Conservation (phyloP, 2,888 invertebrate species). For the Sphinx pinastri region DNA sequence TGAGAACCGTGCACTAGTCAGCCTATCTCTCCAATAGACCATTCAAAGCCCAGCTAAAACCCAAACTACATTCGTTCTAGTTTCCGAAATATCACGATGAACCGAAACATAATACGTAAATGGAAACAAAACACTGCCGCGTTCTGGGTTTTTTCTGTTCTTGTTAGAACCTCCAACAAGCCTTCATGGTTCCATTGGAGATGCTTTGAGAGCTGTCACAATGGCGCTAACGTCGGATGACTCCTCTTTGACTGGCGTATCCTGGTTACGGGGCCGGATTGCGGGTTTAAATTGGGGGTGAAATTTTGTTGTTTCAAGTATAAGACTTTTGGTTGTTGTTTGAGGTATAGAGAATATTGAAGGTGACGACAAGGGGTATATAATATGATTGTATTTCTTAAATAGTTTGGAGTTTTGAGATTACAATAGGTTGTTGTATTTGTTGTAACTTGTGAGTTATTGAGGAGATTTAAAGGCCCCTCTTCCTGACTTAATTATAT, state of each 20-base stretch:
- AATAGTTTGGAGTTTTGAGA: too few relatives aligned
- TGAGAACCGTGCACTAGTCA: too few relatives aligned
- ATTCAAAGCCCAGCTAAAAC: not conserved
- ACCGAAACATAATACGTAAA: slow-evolving; percentile 11
- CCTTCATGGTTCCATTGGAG: slow-evolving; percentile 26
- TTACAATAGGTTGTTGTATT: too few relatives aligned
- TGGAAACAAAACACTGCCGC: slow-evolving; percentile 21
- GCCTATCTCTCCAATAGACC: not conserved
- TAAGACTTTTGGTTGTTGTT: too few relatives aligned
- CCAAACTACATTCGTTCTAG: not conserved
- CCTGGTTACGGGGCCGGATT: slow-evolving; percentile 29
- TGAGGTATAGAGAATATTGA: too few relatives aligned
- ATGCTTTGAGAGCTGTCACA: slow-evolving; percentile 57
- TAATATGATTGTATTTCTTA: too few relatives aligned
- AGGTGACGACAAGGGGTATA: too few relatives aligned
- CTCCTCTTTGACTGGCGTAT: slow-evolving; percentile 45
- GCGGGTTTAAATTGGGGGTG: not conserved
- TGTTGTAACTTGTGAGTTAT: too few relatives aligned
- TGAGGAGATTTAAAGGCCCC: too few relatives aligned
- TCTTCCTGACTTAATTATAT: too few relatives aligned
- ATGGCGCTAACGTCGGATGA: slow-evolving; percentile 46
- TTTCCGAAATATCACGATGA: not conserved
- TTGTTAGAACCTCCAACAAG: slow-evolving; percentile 27
- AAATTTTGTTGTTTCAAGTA: not conserved
- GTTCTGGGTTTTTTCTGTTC: slow-evolving; percentile 22